Percentiles rank a stretch among this genome's conserved stretches.
These are phyloP conservation scores for Nephrotoma appendiculata DNA, from an alignment of 2,888 invertebrate genomes.

Conservation along the genomic window DNA sequence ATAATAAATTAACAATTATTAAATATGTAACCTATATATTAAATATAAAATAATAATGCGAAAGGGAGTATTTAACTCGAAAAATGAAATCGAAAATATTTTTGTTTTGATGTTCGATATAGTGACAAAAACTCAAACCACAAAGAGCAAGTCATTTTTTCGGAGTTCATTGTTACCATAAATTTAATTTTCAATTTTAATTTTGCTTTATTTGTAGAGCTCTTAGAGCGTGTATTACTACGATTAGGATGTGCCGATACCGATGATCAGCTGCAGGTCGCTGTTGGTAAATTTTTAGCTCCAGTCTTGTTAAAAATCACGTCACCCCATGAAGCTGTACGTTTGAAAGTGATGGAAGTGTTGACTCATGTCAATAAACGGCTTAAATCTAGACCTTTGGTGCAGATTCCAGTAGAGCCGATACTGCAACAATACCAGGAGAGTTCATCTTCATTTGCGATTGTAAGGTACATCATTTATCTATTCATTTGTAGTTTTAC, in stretches of 20 bases:
- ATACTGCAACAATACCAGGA: conserved; percentile 68
- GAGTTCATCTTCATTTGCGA: conserved; percentile 48
- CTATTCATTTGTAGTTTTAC: background rate
- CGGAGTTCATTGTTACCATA: background rate
- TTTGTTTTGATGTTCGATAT: background rate
- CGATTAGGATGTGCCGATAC: conserved; percentile 78
- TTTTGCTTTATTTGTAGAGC: conserved; percentile 38
- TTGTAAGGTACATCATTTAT: conserved; percentile 4
- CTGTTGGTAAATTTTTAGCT: conserved; percentile 63
- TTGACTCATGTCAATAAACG: conserved; percentile 84
- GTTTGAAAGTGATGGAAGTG: conserved; percentile 74
- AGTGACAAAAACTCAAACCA: background rate
- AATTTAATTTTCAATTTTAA: background rate
- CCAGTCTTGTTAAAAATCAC: conserved; percentile 84
- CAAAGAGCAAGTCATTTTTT: background rate
- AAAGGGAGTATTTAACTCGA: background rate
- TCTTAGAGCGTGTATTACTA: conserved; percentile 78
- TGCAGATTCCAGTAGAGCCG: conserved; percentile 75
- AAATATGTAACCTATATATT: background rate
- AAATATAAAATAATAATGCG: background rate
- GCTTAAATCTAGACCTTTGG: conserved; percentile 66
- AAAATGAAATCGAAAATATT: background rate
- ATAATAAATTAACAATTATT: background rate
- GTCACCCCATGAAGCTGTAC: conserved; percentile 71
- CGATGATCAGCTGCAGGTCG: conserved; percentile 75